phyloP scores from a whole-genome alignment of 2,113 vertebrate species.

The Orycteropus afer region DNA sequence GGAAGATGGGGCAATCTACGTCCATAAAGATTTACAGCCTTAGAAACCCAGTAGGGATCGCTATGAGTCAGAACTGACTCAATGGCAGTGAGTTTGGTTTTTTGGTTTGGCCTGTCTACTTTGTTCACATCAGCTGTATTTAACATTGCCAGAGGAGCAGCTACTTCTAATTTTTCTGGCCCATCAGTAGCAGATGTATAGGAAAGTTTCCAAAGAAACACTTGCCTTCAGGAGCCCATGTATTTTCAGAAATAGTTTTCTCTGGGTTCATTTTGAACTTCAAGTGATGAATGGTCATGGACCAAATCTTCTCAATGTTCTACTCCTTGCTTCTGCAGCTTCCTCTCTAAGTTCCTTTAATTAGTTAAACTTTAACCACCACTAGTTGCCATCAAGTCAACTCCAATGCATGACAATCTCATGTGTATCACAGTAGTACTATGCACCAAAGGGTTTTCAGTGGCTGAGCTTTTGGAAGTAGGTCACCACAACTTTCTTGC shows the following conservation, averaged over 20 bases:
- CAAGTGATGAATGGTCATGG: neutral
- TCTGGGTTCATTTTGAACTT: conserved; percentile 41
- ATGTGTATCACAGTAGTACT: neutral
- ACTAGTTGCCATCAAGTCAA: neutral
- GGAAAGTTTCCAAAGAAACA: neutral
- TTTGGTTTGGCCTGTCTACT: neutral
- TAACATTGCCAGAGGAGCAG: neutral
- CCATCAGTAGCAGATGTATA: neutral
- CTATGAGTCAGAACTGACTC: too few species aligned
- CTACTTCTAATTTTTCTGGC: neutral
- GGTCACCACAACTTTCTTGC: neutral
- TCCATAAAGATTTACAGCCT: too few species aligned
- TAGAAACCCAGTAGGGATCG: too few species aligned
- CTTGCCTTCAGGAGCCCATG: neutral
- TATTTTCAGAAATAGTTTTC: neutral
- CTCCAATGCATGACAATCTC: neutral
- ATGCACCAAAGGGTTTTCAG: neutral
- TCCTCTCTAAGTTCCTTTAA: conserved; percentile 75
- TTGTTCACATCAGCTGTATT: neutral
- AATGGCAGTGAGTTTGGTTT: too few species aligned
- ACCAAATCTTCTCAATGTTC: conserved; percentile 14
- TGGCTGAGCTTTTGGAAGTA: neutral
- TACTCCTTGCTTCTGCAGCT: neutral
- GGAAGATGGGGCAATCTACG: too few species aligned
- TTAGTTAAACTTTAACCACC: conserved; percentile 65